Evolutionary conservation across 2,113 vertebrate species (phyloP), one percentile per base, ranked within the genome.

Genomic region (Trachemys scripta): DNA sequence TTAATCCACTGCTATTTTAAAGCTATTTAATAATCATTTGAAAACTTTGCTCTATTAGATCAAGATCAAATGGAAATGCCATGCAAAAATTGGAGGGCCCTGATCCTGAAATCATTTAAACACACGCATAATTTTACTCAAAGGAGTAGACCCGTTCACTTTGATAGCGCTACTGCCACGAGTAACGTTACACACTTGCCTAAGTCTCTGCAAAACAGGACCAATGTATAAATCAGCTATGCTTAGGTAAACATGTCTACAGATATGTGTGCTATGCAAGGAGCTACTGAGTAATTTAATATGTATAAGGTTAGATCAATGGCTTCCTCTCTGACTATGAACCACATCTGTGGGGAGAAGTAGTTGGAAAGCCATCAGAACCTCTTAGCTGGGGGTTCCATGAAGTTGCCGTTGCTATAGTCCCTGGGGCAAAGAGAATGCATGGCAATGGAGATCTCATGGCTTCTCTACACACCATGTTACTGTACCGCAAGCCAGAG

Each of bases 361-460:
- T 29, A 4, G 12, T 90, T 89, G 22, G 25, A 91, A 91, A 90
- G 35, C 6, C 3, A 1, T 10, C 4, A 1, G 9, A 78, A 47
- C 5, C 9, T 62, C 17, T 2, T 2, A 72, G 45, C 1, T 62
- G 24, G 2, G 2, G n/a, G 10, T 54, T 85, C 3, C 31, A 17
- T 45, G 42, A 6, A 5, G 24, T 25, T 56, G 7, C 54, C 22
- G 9, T 56, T 56, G 54, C 54, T 25, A 25, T 56, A 25, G 54
- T 17, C 31, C 4, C 2, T 1, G 0, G 56, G 31, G 27, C 9
- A 50, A 47, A 35, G 24, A 19, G 90, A 69, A 19, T 49, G 80
- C 2, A 50, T 10, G 10, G 3, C 0, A 1, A 24, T 38, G 9
- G 72, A 75, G 72, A 75, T 22, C 72, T 24, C 72, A 25, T 38